Conservation (phyloP, 53 echinoderm and acorn worm genomes). For the Holothuria leucospilota region DNA sequence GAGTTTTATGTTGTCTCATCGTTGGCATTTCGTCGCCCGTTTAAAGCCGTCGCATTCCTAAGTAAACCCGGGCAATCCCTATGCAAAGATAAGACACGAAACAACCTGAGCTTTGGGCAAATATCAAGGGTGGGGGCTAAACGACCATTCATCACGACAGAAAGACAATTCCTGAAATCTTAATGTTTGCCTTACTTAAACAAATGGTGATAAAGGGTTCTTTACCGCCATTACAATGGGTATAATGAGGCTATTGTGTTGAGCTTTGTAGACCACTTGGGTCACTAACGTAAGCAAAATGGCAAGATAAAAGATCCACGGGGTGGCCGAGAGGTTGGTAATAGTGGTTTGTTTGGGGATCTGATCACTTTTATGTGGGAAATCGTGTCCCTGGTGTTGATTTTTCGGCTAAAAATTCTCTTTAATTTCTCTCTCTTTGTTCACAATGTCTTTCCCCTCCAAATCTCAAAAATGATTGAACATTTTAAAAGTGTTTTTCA, state of each 20-base stretch:
- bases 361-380: conserved; percentile 34
- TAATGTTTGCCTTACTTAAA: conserved; percentile 38
- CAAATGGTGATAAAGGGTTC: conserved; percentile 19
- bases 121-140: conserved; percentile 39
- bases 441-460: too few species aligned
- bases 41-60: conserved; percentile 12
- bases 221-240: conserved; percentile 14
- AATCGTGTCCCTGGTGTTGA: conserved; percentile 20
- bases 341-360: conserved; percentile 20
- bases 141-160: conserved; percentile 36
- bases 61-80: conserved; percentile 12
- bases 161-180: conserved; percentile 23
- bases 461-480: too few species aligned
- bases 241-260: conserved; percentile 27
- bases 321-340: conserved; percentile 7
- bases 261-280: conserved; percentile 31
- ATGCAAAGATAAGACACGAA: conserved; percentile 26
- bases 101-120: conserved; percentile 30
- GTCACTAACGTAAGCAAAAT: conserved; percentile 36
- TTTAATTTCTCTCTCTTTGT: too few species aligned
- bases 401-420: conserved; percentile 25
- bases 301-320: conserved; percentile 5
- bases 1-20: too few species aligned
- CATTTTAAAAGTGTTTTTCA: too few species aligned
- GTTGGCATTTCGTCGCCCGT: too few species aligned